Base-by-base conservation (phyloP, 2,888 invertebrate genomes). In the Artemia sp. region DNA sequence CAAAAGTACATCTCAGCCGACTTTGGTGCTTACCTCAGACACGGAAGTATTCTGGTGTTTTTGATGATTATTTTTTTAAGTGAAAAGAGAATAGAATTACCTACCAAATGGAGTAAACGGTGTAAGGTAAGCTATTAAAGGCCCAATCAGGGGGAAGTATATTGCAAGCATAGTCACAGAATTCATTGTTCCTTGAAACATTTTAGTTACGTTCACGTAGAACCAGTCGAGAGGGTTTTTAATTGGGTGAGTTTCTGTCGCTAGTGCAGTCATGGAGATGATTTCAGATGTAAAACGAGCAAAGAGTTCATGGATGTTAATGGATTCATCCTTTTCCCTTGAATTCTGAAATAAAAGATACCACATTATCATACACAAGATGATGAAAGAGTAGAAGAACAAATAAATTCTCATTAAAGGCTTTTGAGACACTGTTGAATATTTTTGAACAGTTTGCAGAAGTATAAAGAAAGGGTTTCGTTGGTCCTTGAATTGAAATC, bases 181-280 rank as follows among this genome's bases (percentile, higher is more conserved):
- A 10, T 58, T 58, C 64, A 58, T 58, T 24, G 64, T 58, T n/a
- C 24, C 24, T 58, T 24, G n/a, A 58, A 58, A 58, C 64, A 58
- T 58, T 19, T 58, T 19, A n/a, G 64, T 58, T n/a, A 58, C 64
- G 14, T n/a, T 58, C 14, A 58, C 64, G 64, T 58, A 58, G 64
- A 58, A 58, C 64, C 64, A 58, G 24, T 58, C 64, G 14, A 58
- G n/a, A 19, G n/a, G n/a, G 64, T 58, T 58, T 58, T 58, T 58
- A 10, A 58, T 58, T 24, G 64, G 64, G 64, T 58, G 14, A 58
- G 64, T 58, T 24, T n/a, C 24, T 58, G 64, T 58, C 14, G 64
- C 64, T 9, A 58, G 64, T n/a, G 64, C 64, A 58, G 64, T 58
- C 14, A 19, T 19, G 64, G 64, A 58, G 64, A 58, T 58, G 64